Evolutionary conservation across 2,888 invertebrate species (phyloP), one percentile per base, ranked within the genome.

Genomic region (Tipula vernalis): DNA sequence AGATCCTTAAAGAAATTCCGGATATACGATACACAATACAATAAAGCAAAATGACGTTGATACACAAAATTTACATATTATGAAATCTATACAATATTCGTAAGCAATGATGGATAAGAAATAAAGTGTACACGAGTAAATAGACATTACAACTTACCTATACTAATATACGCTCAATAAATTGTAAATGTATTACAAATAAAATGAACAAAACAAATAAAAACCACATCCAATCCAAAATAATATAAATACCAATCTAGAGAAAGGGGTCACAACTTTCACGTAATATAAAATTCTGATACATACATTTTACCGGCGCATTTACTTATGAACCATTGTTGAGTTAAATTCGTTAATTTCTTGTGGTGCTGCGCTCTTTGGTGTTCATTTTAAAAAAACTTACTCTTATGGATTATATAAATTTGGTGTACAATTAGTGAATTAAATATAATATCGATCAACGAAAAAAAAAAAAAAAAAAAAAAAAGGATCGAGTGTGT

Each of bases 251-350:
- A 84, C 86, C 87, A 88, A 89, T 89, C 88, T 89, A 88, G 90
- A 91, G 91, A 91, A 91, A 91, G 91, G 91, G 91, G 91, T 91
- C 91, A 91, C 90, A 91, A 91, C 91, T 91, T 91, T 91, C 91
- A 91, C 91, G 91, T 90, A 90, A 91, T 91, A 91, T 91, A 91
- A 91, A 91, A 91, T 91, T 91, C 90, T 91, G 91, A 90, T 91
- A 91, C 89, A 89, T 88, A 90, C 90, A 89, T 89, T 90, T 90
- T 89, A 89, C 89, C 89, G 90, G 90, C 91, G 91, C 91, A 91
- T 91, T 91, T 91, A 90, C 90, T 90, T 91, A 90, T 91, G 90
- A 91, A 86, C 86, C 51, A 8, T 51, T n/a, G 28, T 36, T 57
- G 51, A 86, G 86, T 36, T 57, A 85, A 85, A 85, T 15, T 84